These are phyloP conservation scores for Andrena haemorrhoa DNA, from an alignment of 2,888 invertebrate genomes.

Conservation along the genomic window DNA sequence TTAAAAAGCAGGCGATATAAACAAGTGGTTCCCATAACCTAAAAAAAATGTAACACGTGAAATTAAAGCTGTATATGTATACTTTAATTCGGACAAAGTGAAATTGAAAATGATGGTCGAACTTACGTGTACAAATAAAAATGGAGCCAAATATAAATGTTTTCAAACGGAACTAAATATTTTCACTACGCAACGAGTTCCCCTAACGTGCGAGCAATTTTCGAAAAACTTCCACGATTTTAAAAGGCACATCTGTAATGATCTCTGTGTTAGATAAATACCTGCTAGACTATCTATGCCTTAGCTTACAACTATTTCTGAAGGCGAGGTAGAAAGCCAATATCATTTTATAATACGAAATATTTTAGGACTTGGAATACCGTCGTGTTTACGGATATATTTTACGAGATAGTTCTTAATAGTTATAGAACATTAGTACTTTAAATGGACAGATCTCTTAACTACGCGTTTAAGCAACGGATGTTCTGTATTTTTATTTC, in stretches of 20 bases:
- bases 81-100: background rate
- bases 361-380: constrained; percentile 7
- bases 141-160: background rate
- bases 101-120: background rate
- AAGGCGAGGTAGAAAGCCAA: background rate
- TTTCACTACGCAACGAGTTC: background rate
- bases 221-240: background rate
- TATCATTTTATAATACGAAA: constrained; percentile 3
- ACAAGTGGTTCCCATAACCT: constrained; percentile 4
- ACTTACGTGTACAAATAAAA: constrained; percentile 14
- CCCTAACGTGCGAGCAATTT: background rate
- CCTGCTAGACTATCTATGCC: background rate
- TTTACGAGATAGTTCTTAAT: background rate
- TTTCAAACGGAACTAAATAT: background rate
- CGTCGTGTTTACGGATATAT: background rate
- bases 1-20: background rate
- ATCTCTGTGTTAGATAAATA: background rate
- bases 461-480: background rate
- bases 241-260: background rate
- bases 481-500: background rate
- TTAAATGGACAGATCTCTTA: background rate
- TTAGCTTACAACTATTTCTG: constrained; percentile 22
- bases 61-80: background rate
- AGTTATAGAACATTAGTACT: background rate
- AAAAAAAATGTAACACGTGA: background rate